These are phyloP conservation scores for Hypomesus transpacificus DNA, from an alignment of 2,113 vertebrate genomes.

Conservation along the genomic window DNA sequence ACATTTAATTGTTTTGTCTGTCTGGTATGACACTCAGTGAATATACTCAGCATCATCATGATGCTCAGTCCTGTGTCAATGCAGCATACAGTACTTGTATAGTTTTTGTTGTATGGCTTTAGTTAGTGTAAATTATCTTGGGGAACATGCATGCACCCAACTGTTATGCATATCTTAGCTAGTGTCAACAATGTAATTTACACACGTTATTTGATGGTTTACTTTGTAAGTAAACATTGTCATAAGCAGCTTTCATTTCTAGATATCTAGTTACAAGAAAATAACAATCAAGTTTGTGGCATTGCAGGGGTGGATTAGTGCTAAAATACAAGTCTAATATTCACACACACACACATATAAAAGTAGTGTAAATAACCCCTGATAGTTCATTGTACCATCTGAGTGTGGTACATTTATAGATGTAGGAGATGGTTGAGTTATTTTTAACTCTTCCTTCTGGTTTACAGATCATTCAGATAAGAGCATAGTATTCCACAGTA, in stretches of 20 bases:
- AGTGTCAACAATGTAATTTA: constrained; percentile 39
- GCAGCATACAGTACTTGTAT: constrained; percentile 35
- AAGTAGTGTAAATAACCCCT: constrained; percentile 57
- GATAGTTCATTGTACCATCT: constrained; percentile 50
- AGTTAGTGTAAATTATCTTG: constrained; percentile 37
- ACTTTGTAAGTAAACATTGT: constrained; percentile 52
- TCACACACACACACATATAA: constrained; percentile 28
- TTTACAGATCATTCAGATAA: constrained; percentile 8
- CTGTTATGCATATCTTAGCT: constrained; percentile 41
- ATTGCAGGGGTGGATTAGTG: constrained; percentile 42
- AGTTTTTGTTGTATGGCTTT: constrained; percentile 54
- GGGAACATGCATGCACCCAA: constrained; percentile 45
- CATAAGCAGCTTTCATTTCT: constrained; percentile 63
- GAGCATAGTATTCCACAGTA: constrained; percentile 32
- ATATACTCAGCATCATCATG: not conserved
- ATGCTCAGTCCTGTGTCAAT: too few relatives aligned
- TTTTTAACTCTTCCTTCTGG: constrained; percentile 1
- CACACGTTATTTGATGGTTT: constrained; percentile 34
- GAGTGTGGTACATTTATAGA: constrained; percentile 25
- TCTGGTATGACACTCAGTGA: not conserved
- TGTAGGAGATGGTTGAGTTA: constrained; percentile 12
- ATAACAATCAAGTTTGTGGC: constrained; percentile 31
- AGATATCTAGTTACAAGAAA: constrained; percentile 47
- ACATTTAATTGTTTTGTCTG: constrained; percentile 5
- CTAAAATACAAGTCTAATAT: constrained; percentile 50